Conservation (phyloP, 37 sponge, comb jelly and placozoan genomes). For the Cliona cf. orientalis region DNA sequence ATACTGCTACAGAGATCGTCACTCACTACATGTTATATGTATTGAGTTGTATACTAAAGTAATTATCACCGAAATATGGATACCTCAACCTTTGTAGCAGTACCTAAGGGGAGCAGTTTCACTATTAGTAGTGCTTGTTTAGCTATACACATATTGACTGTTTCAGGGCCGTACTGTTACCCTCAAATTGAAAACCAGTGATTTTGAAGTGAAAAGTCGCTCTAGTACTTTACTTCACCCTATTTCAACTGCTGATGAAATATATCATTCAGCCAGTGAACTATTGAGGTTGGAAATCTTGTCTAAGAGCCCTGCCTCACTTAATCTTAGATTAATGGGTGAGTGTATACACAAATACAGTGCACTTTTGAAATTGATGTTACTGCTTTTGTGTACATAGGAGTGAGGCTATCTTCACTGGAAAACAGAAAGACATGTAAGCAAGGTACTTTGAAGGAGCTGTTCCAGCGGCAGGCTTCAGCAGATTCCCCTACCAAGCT, state of each 20-base stretch:
- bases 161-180: constrained; percentile 86
- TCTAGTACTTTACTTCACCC: constrained; percentile 52
- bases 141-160: not conserved
- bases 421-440: not conserved
- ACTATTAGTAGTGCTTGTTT: no score
- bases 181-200: constrained; percentile 82
- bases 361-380: not conserved
- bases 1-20: no score
- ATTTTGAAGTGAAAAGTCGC: constrained; percentile 74
- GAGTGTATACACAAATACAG: not conserved
- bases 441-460: not conserved
- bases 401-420: not conserved
- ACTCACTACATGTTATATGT: not conserved
- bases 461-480: not conserved
- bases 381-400: not conserved
- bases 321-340: constrained; percentile 92
- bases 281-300: constrained; percentile 70
- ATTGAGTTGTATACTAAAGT: not conserved
- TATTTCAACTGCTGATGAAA: constrained; percentile 47
- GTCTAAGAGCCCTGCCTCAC: constrained; percentile 46
- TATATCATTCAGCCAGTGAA: constrained; percentile 58
- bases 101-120: no score
- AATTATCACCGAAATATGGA: no score
- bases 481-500: no score
- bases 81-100: no score